Evolutionary conservation across 2,888 invertebrate genomes (phyloP).

Genomic region (Eupeodes luniger): DNA sequence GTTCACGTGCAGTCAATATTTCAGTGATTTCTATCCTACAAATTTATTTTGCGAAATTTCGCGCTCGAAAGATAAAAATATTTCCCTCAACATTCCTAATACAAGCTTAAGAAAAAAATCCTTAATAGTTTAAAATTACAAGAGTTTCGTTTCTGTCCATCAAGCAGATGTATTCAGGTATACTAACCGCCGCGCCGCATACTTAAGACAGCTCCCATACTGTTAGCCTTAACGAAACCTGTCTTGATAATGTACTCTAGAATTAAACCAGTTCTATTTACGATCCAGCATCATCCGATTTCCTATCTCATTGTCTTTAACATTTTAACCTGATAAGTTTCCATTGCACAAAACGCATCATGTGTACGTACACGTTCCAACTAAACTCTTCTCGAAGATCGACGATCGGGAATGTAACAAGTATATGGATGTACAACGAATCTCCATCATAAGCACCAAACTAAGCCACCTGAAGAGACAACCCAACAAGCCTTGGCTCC

Average conservation of each 20-base stretch:
- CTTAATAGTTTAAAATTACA: background rate
- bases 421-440: constrained; percentile 33
- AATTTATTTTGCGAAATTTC: too few relatives aligned
- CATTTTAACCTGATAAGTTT: constrained; percentile 56
- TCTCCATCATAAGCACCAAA: constrained; percentile 50
- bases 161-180: background rate
- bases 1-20: too few relatives aligned
- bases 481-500: constrained; percentile 6
- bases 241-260: constrained; percentile 24
- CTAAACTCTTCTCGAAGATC: constrained; percentile 49
- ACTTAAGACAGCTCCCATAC: constrained; percentile 1
- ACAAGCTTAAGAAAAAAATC: background rate
- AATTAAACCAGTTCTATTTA: constrained; percentile 41
- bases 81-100: too few relatives aligned
- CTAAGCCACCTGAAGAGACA: constrained; percentile 73
- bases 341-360: constrained; percentile 49
- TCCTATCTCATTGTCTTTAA: constrained; percentile 50
- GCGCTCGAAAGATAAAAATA: too few relatives aligned
- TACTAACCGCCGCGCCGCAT: background rate
- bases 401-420: constrained; percentile 27
- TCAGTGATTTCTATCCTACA: too few relatives aligned
- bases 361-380: constrained; percentile 9
- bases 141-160: background rate
- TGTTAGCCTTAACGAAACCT: background rate
- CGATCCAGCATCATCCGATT: constrained; percentile 19